Conservation (phyloP, 2,888 invertebrate genomes). For the Andrena flavipes region DNA sequence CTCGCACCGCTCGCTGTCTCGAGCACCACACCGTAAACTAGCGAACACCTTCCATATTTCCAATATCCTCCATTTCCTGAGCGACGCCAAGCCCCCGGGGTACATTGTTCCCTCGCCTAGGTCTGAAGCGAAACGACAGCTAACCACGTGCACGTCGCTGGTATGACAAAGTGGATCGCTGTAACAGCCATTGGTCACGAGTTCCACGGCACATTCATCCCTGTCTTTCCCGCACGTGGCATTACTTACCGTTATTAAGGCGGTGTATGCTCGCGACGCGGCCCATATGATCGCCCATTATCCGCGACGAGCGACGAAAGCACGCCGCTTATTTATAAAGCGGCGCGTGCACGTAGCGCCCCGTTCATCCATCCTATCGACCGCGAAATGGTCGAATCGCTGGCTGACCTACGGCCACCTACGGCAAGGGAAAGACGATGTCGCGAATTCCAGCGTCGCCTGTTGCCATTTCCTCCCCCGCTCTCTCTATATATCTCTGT, state of each 20-base stretch:
- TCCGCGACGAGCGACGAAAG: constrained; percentile 34
- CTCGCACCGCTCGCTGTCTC: no score
- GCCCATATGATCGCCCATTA: constrained; percentile 49
- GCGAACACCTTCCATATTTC: no score
- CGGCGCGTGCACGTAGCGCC: neutral
- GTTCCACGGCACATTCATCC: constrained; percentile 57
- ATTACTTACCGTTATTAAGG: constrained; percentile 66
- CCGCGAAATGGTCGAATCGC: constrained; percentile 56
- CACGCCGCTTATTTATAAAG: constrained; percentile 63
- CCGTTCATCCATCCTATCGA: constrained; percentile 43
- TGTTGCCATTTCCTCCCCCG: neutral
- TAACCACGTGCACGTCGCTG: constrained; percentile 21
- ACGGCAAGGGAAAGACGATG: neutral
- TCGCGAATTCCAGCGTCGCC: neutral
- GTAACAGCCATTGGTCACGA: constrained; percentile 54
- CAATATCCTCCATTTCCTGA: neutral
- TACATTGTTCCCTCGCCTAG: constrained; percentile 32
- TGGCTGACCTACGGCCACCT: neutral
- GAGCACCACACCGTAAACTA: no score
- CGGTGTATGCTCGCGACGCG: constrained; percentile 47
- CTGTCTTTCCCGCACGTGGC: constrained; percentile 52
- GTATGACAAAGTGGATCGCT: constrained; percentile 60
- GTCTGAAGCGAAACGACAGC: constrained; percentile 22
- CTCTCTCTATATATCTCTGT: neutral
- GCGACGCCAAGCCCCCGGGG: neutral